These are phyloP conservation scores for Volucella zonaria DNA, from an alignment of 2,888 invertebrate species.

Conservation along the genomic window DNA sequence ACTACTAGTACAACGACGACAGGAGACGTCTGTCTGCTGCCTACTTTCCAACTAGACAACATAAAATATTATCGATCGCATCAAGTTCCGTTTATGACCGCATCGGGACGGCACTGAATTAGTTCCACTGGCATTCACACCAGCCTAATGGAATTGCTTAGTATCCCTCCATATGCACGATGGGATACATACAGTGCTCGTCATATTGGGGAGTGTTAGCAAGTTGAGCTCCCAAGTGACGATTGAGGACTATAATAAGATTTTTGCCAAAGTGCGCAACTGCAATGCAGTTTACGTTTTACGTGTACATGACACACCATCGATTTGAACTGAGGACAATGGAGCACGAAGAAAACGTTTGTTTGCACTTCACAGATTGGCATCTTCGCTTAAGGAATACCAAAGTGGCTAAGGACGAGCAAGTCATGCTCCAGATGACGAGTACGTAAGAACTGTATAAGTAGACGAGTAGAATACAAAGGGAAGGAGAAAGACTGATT, in stretches of 20 bases:
- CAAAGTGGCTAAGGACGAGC: conserved; percentile 47
- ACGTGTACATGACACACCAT: conserved; percentile 21
- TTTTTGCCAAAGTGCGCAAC: conserved; percentile 48
- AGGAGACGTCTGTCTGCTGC: conserved; percentile 51
- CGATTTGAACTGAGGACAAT: conserved; percentile 40
- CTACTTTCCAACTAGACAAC: conserved; percentile 67
- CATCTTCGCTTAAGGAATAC: conserved; percentile 60
- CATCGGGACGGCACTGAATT: conserved; percentile 56
- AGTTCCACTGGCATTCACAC: conserved; percentile 65
- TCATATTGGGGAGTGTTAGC: neutral
- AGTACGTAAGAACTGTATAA: neutral
- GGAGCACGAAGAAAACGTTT: conserved; percentile 54
- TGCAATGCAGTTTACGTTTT: conserved; percentile 43
- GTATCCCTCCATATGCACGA: conserved; percentile 57
- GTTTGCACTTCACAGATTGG: conserved; percentile 62
- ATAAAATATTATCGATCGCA: conserved; percentile 73
- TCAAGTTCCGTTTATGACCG: conserved; percentile 67
- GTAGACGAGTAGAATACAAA: neutral
- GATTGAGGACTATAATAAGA: conserved; percentile 50
- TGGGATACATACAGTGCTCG: neutral
- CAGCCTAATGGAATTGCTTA: conserved; percentile 46
- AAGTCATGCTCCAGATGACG: conserved; percentile 8
- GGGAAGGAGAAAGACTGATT: neutral
- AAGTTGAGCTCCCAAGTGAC: conserved; percentile 8
- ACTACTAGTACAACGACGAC: neutral